phyloP scores from a whole-genome alignment of 2,113 vertebrate genomes.

The Alligator sinensis region DNA sequence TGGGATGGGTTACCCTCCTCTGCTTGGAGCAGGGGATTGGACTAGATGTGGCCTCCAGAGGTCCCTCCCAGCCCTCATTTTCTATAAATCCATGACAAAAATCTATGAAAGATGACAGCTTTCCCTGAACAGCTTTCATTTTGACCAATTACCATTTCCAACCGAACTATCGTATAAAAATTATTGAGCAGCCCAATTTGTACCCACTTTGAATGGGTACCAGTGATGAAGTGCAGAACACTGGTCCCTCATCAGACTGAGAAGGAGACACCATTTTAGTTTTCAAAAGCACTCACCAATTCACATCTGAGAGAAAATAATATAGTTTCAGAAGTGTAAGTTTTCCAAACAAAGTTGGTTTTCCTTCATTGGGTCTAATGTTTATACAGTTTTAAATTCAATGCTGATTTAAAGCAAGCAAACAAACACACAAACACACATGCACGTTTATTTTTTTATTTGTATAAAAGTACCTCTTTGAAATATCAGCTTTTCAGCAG shows the following conservation, averaged over 20 bases:
- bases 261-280: not conserved
- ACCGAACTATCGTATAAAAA: not conserved
- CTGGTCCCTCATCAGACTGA: not conserved
- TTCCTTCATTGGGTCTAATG: not conserved
- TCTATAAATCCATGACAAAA: not conserved
- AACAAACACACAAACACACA: too few species aligned
- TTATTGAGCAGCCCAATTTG: not conserved
- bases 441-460: too few species aligned
- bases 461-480: not conserved
- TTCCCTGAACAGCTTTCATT: not conserved
- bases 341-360: not conserved
- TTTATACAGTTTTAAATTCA: not conserved
- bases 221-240: not conserved
- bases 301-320: rapidly evolving
- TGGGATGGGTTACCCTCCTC: too few species aligned
- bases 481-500: not conserved
- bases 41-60: too few species aligned
- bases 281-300: not conserved
- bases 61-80: too few species aligned
- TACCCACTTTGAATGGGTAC: rapidly evolving
- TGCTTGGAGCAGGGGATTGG: too few species aligned
- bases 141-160: not conserved
- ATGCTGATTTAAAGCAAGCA: not conserved
- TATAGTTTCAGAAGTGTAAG: not conserved
- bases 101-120: too few species aligned